Evolutionary conservation across 2,797 vertebrate genomes (phyloP).

Genomic region (Rhinichthys osculus): DNA sequence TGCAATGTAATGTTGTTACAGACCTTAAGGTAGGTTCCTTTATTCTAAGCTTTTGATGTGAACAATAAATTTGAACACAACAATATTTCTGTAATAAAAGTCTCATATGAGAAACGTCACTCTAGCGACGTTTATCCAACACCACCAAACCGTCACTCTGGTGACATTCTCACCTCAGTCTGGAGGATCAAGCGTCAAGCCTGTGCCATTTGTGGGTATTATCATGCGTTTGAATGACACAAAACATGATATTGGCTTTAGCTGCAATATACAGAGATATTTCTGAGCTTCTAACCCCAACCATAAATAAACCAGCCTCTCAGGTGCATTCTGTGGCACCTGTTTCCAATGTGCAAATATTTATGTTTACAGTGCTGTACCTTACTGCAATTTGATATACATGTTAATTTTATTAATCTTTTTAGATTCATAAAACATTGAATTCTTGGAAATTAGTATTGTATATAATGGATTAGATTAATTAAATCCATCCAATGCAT

Average conservation of each 20-base stretch:
- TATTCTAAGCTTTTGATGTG: constrained; percentile 19
- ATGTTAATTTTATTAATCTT: neutral
- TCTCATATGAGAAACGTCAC: constrained; percentile 27
- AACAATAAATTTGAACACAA: constrained; percentile 30
- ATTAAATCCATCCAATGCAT: neutral
- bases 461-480: neutral
- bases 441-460: neutral
- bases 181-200: constrained; percentile 1
- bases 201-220: neutral
- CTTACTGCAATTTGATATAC: neutral
- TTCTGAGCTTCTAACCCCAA: neutral
- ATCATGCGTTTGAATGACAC: constrained; percentile 22
- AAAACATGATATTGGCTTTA: constrained; percentile 7
- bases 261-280: constrained; percentile 1
- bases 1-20: constrained; percentile 13
- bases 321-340: neutral
- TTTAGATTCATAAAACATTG: neutral
- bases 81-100: constrained; percentile 33
- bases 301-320: neutral
- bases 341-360: neutral
- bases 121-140: neutral
- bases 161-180: constrained; percentile 23
- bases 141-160: constrained; percentile 1
- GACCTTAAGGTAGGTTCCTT: constrained; percentile 18
- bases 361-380: neutral